These are phyloP conservation scores for Allacma fusca DNA, from an alignment of 2,888 invertebrate species.

Conservation along the genomic window DNA sequence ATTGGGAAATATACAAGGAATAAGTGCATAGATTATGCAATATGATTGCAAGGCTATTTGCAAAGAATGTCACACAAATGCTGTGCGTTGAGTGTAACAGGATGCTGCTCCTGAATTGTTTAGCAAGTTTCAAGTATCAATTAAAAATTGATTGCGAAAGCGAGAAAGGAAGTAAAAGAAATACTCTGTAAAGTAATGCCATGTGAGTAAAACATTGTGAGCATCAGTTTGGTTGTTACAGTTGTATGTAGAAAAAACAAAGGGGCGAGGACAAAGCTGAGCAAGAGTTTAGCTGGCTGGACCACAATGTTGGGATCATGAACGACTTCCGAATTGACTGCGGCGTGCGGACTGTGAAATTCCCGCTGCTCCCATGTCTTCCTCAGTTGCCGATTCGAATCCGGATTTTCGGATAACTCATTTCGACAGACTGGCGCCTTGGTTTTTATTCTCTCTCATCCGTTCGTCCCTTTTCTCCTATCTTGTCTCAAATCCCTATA, in stretches of 20 bases:
- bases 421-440: conserved; percentile 61
- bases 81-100: not conserved
- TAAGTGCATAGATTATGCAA: too few species aligned
- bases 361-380: conserved; percentile 35
- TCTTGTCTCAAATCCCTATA: conserved; percentile 34
- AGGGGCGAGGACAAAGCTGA: conserved; percentile 1
- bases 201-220: not conserved
- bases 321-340: conserved; percentile 57
- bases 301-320: conserved; percentile 44
- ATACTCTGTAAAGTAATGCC: not conserved
- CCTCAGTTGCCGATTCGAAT: conserved; percentile 43
- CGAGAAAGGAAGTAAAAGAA: not conserved
- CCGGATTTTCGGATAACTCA: conserved; percentile 61
- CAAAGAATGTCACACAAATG: too few species aligned
- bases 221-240: not conserved
- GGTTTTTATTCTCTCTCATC: conserved; percentile 57
- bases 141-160: conserved; percentile 2
- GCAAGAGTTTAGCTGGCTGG: conserved; percentile 5
- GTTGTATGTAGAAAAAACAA: not conserved
- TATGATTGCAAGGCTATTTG: too few species aligned
- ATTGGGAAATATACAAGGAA: too few species aligned
- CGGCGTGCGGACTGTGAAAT: conserved; percentile 49
- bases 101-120: not conserved
- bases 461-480: conserved; percentile 49
- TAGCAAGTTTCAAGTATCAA: conserved; percentile 6